Percentiles rank a stretch among this genome's conserved stretches.
These are phyloP conservation scores for Cosmia pyralina DNA, from an alignment of 2,888 invertebrate species.

Conservation along the genomic window DNA sequence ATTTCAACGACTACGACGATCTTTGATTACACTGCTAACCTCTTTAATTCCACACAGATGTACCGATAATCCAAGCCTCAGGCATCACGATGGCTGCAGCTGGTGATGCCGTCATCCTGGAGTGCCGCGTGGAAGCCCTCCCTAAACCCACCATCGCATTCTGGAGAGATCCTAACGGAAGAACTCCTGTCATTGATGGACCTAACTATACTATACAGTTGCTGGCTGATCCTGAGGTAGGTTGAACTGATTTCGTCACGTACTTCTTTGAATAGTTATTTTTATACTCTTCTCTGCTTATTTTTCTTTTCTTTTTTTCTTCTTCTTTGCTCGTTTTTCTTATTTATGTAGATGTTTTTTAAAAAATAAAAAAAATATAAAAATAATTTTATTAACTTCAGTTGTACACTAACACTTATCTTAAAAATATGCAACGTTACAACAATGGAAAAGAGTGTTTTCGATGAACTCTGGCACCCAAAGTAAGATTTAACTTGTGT, in stretches of 20 bases:
- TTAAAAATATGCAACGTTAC: no score
- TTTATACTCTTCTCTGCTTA: not conserved
- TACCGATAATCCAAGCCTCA: conserved; percentile 94
- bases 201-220: conserved; percentile 93
- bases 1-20: not conserved
- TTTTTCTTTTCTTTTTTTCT: no score
- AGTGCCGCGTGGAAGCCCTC: conserved; percentile 94
- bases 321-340: no score
- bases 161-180: conserved; percentile 94
- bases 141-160: conserved; percentile 95
- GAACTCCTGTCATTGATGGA: conserved; percentile 94
- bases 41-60: conserved; percentile 86
- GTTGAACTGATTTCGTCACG: conserved; percentile 15
- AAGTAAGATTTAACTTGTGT: no score
- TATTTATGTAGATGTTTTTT: no score
- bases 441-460: no score
- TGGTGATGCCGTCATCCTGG: conserved; percentile 94
- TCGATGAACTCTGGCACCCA: no score
- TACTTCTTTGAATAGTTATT: not conserved
- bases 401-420: no score
- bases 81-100: conserved; percentile 94
- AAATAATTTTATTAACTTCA: no score
- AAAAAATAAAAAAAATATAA: no score
- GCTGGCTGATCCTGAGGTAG: conserved; percentile 90
- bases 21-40: not conserved